Percentiles rank a stretch among this genome's conserved stretches.
These are phyloP conservation scores for Tenthredo notha DNA, from an alignment of 2,888 invertebrate genomes.

Conservation along the genomic window DNA sequence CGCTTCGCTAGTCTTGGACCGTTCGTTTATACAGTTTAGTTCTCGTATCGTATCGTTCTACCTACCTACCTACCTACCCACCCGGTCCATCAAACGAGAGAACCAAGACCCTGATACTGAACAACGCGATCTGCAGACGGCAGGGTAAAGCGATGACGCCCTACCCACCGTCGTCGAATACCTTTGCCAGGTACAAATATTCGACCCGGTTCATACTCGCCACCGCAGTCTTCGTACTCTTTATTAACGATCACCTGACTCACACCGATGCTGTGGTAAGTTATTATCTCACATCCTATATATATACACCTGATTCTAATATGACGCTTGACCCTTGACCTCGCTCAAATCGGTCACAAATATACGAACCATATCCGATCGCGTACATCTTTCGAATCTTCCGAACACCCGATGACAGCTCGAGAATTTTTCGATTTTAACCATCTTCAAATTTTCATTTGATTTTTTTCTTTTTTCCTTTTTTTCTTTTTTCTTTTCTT, in stretches of 20 bases:
- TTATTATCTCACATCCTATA: neutral
- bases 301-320: too few species aligned
- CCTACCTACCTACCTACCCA: neutral
- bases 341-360: neutral
- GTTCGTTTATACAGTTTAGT: conserved; percentile 36
- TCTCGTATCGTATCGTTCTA: conserved; percentile 25
- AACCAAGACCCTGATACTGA: neutral
- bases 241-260: conserved; percentile 25
- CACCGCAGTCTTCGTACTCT: conserved; percentile 9
- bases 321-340: conserved; percentile 21
- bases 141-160: conserved; percentile 28
- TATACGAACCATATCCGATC: neutral
- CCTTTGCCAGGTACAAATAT: conserved; percentile 33
- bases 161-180: conserved; percentile 9
- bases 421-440: too few species aligned
- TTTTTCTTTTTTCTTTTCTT: too few species aligned
- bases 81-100: neutral
- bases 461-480: neutral
- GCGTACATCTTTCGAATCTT: neutral
- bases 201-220: neutral
- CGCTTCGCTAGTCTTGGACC: conserved; percentile 41
- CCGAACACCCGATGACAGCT: neutral
- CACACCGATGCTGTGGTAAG: conserved; percentile 39
- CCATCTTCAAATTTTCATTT: neutral
- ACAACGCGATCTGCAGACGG: conserved; percentile 12